Evolutionary conservation across 2,113 vertebrate species (phyloP).

Genomic region (Pachyramphus minor): DNA sequence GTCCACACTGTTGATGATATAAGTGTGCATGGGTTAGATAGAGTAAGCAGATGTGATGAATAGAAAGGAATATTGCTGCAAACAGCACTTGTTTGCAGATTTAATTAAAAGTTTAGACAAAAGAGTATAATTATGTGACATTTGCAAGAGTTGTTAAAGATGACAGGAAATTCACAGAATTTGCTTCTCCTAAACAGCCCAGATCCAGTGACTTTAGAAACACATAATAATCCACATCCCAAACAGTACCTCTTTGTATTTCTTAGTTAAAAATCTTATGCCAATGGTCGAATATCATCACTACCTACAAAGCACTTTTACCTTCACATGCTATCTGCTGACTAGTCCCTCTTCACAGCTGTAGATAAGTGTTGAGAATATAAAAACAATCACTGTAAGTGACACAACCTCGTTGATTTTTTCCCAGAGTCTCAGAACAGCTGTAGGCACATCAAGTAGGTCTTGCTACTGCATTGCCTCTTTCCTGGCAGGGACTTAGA

Average conservation of each 20-base stretch:
- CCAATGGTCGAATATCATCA: background rate
- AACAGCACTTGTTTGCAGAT: background rate
- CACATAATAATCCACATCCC: background rate
- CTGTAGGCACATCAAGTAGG: background rate
- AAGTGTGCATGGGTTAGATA: background rate
- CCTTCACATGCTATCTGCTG: rapidly evolving
- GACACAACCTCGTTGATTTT: background rate
- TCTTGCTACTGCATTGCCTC: rapidly evolving
- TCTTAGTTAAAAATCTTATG: background rate
- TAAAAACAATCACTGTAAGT: background rate
- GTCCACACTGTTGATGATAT: background rate
- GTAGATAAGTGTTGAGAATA: background rate
- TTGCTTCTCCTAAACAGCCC: background rate
- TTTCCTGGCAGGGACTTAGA: background rate
- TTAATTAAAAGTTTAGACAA: background rate
- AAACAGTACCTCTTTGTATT: background rate
- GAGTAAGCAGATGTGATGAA: background rate
- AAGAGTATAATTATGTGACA: background rate
- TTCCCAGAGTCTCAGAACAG: background rate
- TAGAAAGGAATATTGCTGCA: background rate
- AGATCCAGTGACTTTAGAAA: background rate
- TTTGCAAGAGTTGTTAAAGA: background rate
- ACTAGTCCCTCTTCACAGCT: background rate
- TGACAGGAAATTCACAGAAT: background rate
- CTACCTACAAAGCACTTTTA: background rate